Evolutionary conservation across 2,888 invertebrate genomes (phyloP).

Genomic region (Calameuta idolon): DNA sequence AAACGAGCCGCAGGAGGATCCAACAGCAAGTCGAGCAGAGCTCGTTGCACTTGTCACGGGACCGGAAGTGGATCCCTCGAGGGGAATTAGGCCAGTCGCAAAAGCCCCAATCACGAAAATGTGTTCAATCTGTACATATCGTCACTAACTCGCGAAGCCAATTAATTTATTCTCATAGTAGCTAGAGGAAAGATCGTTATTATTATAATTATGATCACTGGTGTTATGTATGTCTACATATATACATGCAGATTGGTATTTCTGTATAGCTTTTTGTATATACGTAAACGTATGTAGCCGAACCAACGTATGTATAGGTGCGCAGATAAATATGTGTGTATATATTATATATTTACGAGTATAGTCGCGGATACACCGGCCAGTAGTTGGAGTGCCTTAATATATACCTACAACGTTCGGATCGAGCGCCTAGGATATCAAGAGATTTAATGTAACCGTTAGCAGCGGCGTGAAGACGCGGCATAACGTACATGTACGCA

Average conservation of each 20-base stretch:
- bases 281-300: conserved; percentile 26
- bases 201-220: conserved; percentile 11
- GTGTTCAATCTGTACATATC: conserved; percentile 59
- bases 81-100: conserved; percentile 15
- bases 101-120: conserved; percentile 32
- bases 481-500: not conserved
- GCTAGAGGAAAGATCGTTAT: conserved; percentile 30
- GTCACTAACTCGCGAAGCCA: conserved; percentile 34
- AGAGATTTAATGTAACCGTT: not conserved
- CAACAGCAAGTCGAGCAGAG: not conserved
- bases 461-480: not conserved
- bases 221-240: conserved; percentile 5
- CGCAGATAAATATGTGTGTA: conserved; percentile 35
- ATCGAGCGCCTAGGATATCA: conserved; percentile 5
- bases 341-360: conserved; percentile 34
- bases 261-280: conserved; percentile 18
- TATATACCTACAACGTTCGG: conserved; percentile 41
- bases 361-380: conserved; percentile 46
- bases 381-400: conserved; percentile 59
- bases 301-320: conserved; percentile 55
- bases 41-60: not conserved
- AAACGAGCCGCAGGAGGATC: not conserved
- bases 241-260: conserved; percentile 28
- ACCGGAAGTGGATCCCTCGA: not conserved
- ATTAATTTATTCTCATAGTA: conserved; percentile 47